A percentile compares a stretch with the other conserved stretches of the same genome.
Conservation (phyloP, 1,140 invertebrate species). For the Formica exsecta region DNA sequence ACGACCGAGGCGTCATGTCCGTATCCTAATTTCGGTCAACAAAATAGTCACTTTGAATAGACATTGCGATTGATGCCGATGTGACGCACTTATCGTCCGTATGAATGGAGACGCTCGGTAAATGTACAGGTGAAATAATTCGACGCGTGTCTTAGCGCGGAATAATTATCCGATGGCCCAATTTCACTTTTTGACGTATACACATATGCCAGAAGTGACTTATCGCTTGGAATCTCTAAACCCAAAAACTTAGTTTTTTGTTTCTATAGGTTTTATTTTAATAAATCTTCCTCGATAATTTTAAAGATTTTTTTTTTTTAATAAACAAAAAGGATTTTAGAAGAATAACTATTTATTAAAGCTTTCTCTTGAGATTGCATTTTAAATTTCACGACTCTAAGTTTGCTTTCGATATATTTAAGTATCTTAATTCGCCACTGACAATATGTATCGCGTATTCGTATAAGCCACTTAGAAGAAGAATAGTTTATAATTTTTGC, state of each 20-base stretch:
- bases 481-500: neutral
- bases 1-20: slow-evolving; percentile 39
- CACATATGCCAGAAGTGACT: neutral
- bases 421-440: neutral
- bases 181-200: slow-evolving; percentile 34
- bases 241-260: neutral
- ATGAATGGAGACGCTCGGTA: slow-evolving; percentile 10
- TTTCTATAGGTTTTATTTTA: neutral
- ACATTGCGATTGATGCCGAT: neutral
- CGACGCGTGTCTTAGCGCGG: neutral
- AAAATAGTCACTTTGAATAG: slow-evolving; percentile 23
- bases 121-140: slow-evolving; percentile 24
- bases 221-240: neutral
- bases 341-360: too few species aligned
- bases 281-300: neutral
- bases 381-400: neutral
- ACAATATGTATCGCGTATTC: neutral
- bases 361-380: neutral
- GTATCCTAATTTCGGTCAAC: slow-evolving; percentile 42
- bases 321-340: too few species aligned
- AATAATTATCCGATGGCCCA: slow-evolving; percentile 42
- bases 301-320: neutral
- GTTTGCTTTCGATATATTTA: neutral
- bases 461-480: neutral
- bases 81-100: neutral